These are phyloP conservation scores for Brachionus paranguensis DNA, from an alignment of 1,140 invertebrate species.

Conservation along the genomic window DNA sequence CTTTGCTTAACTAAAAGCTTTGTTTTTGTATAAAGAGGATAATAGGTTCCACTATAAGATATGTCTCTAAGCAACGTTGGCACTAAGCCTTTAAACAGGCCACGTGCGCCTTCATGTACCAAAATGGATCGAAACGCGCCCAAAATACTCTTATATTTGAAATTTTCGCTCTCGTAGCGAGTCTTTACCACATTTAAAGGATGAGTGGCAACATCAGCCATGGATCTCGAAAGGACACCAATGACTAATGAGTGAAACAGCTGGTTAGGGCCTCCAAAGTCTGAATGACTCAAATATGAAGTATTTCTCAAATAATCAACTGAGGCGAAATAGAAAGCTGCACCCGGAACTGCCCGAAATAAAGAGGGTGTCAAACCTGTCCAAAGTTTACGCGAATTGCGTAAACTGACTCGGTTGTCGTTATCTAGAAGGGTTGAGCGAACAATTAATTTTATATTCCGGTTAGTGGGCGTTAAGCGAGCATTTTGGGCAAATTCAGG, in stretches of 20 bases:
- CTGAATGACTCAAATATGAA: background rate
- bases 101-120: background rate
- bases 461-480: background rate
- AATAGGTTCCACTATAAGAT: constrained; percentile 29
- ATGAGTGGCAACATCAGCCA: constrained; percentile 1
- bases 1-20: constrained; percentile 1
- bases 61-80: constrained; percentile 33
- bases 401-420: background rate
- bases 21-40: constrained; percentile 14
- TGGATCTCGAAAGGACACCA: background rate
- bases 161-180: constrained; percentile 27
- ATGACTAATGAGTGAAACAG: constrained; percentile 18
- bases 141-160: constrained; percentile 23
- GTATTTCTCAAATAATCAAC: constrained; percentile 8
- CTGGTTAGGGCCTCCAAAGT: background rate
- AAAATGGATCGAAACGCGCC: background rate
- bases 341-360: background rate
- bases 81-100: background rate
- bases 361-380: constrained; percentile 16
- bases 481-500: background rate
- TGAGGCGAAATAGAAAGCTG: constrained; percentile 25
- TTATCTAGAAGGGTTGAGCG: background rate
- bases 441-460: constrained; percentile 5
- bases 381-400: constrained; percentile 12
- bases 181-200: constrained; percentile 34